Percentiles rank a stretch among this genome's conserved stretches.
Conservation (phyloP, 1,140 invertebrate species). For the Drosophila azteca region DNA sequence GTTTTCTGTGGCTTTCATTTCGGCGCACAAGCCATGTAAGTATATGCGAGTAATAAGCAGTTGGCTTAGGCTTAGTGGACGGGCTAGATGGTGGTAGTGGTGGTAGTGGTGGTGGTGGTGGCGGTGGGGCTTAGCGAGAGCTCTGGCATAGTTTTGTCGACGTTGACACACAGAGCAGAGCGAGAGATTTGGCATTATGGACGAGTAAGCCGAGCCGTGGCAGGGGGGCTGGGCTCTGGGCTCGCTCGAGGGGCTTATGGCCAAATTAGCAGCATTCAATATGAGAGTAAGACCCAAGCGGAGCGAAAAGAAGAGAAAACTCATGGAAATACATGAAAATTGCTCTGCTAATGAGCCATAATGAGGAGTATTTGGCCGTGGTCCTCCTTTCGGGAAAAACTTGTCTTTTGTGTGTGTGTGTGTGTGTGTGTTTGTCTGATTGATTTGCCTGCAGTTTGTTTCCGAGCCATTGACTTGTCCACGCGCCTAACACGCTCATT, state of each 20-base stretch:
- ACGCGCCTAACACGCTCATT: constrained; percentile 44
- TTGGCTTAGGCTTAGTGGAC: constrained; percentile 57
- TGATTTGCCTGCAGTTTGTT: constrained; percentile 75
- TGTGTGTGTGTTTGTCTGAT: constrained; percentile 61
- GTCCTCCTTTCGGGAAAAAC: constrained; percentile 14
- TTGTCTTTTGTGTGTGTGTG: constrained; percentile 37
- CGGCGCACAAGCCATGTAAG: constrained; percentile 29
- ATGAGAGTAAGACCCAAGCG: constrained; percentile 51
- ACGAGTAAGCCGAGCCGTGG: constrained; percentile 11
- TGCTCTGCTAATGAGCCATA: constrained; percentile 80
- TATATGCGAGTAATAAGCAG: constrained; percentile 70
- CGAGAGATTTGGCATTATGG: constrained; percentile 63
- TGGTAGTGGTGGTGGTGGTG: constrained; percentile 9
- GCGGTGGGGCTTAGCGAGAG: constrained; percentile 38
- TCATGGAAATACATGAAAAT: constrained; percentile 58
- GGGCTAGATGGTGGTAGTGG: neutral
- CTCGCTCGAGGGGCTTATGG: constrained; percentile 59
- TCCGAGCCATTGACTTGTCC: constrained; percentile 59
- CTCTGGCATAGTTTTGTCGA: constrained; percentile 60
- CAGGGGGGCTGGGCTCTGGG: too few relatives aligned
- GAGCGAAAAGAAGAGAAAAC: constrained; percentile 5
- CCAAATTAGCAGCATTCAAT: constrained; percentile 80
- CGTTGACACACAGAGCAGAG: constrained; percentile 36
- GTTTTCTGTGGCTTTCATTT: constrained; percentile 30
- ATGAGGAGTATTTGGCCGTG: constrained; percentile 68